Conservation (phyloP, 2,888 invertebrate species). For the Sphaerophoria rueppellii region DNA sequence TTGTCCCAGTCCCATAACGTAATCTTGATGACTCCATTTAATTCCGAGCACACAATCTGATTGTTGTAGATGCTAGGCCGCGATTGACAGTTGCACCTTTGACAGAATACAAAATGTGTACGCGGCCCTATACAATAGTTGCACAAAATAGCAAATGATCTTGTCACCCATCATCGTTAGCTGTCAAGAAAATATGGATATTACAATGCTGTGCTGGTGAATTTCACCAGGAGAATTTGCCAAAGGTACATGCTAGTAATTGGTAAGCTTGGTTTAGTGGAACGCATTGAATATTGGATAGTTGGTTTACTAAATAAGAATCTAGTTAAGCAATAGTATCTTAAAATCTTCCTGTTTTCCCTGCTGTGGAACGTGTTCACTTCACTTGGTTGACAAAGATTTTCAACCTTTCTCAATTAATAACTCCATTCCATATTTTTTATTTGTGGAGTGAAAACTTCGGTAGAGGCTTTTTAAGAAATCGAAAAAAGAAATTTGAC, state of each 20-base stretch:
- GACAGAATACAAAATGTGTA: constrained; percentile 48
- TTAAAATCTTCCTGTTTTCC: too few relatives aligned
- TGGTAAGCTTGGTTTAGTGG: background rate
- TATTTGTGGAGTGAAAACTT: too few relatives aligned
- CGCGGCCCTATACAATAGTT: constrained; percentile 20
- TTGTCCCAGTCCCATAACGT: constrained; percentile 4
- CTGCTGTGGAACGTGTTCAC: too few relatives aligned
- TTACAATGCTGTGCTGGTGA: background rate
- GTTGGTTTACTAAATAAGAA: too few relatives aligned
- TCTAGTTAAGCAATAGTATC: too few relatives aligned
- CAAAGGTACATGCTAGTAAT: too few relatives aligned
- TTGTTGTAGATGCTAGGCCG: constrained; percentile 18
- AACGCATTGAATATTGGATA: too few relatives aligned
- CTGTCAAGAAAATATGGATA: constrained; percentile 47
- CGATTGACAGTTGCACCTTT: constrained; percentile 71
- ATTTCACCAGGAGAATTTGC: constrained; percentile 19
- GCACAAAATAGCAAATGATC: constrained; percentile 58
- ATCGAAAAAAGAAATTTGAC: too few relatives aligned
- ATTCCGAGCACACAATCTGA: constrained; percentile 62
- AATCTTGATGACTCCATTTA: constrained; percentile 72
- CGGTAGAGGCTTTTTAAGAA: too few relatives aligned
- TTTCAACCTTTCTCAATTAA: too few relatives aligned
- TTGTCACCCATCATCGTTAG: constrained; percentile 61
- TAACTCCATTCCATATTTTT: too few relatives aligned
- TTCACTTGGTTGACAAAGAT: too few relatives aligned